phyloP scores from a whole-genome alignment of 2,797 vertebrate species.

The Peromyscus aztecus region DNA sequence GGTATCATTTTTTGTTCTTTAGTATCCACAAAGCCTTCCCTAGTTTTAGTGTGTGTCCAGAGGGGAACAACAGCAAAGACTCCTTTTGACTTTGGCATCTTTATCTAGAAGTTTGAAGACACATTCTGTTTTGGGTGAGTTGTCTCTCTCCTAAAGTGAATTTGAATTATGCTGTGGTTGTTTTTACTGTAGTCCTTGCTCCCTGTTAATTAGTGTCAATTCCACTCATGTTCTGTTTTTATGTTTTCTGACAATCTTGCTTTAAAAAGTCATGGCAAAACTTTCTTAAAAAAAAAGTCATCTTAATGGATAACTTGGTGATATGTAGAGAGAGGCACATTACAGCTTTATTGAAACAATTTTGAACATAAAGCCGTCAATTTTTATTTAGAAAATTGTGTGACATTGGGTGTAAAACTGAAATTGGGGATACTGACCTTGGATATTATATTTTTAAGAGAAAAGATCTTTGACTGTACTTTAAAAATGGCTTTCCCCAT shows the following conservation, averaged over 20 bases:
- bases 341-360: background rate
- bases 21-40: background rate
- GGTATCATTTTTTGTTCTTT: constrained; percentile 28
- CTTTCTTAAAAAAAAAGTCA: background rate
- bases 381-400: constrained; percentile 66
- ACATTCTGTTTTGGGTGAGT: background rate
- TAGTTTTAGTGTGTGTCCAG: background rate
- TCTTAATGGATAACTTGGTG: constrained; percentile 37
- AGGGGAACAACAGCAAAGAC: background rate
- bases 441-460: background rate
- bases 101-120: background rate
- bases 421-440: background rate
- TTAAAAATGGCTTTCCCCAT: background rate
- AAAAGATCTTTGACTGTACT: background rate
- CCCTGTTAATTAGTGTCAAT: constrained; percentile 18
- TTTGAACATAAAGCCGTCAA: constrained; percentile 1
- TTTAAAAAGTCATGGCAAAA: constrained; percentile 28
- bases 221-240: background rate
- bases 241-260: constrained; percentile 18
- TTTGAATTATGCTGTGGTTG: background rate
- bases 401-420: background rate
- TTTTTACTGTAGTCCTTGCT: background rate
- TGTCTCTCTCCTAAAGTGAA: background rate
- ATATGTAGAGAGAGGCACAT: background rate
- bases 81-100: background rate